phyloP scores from a whole-genome alignment of 2,888 invertebrate genomes.

The Augiades crinisus region DNA sequence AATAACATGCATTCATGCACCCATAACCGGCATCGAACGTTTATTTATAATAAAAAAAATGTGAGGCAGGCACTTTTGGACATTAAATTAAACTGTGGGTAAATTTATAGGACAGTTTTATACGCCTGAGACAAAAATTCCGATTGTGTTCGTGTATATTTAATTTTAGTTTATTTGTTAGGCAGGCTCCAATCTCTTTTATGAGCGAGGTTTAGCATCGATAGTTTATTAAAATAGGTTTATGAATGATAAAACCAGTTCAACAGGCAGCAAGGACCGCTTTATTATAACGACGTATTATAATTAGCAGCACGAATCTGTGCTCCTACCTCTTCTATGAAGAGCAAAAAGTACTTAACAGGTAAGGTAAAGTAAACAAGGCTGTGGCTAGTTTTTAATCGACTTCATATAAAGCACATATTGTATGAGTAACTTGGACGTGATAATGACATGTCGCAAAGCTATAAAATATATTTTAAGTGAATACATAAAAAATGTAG shows the following conservation, averaged over 20 bases:
- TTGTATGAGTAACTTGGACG: too few relatives aligned
- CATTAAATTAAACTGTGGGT: slow-evolving; percentile 81
- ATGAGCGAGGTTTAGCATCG: slow-evolving; percentile 70
- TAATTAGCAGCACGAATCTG: slow-evolving; percentile 8
- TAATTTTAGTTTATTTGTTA: slow-evolving; percentile 81
- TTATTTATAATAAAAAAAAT: slow-evolving; percentile 75
- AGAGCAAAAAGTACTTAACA: too few relatives aligned
- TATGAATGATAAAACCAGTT: slow-evolving; percentile 75
- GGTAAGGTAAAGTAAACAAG: too few relatives aligned
- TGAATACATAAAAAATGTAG: too few relatives aligned
- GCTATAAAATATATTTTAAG: too few relatives aligned
- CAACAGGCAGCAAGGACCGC: slow-evolving; percentile 43
- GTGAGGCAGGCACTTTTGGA: slow-evolving; percentile 78
- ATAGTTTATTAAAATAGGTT: slow-evolving; percentile 77
- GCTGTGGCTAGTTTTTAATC: too few relatives aligned
- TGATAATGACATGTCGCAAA: too few relatives aligned
- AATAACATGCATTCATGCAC: slow-evolving; percentile 71
- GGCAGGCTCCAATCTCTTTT: slow-evolving; percentile 73
- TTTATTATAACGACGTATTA: slow-evolving; percentile 42
- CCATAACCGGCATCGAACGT: slow-evolving; percentile 73
- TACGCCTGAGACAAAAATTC: slow-evolving; percentile 81
- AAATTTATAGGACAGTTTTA: slow-evolving; percentile 82
- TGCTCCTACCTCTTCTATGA: background rate
- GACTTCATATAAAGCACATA: too few relatives aligned
- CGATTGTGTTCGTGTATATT: slow-evolving; percentile 80